Conservation (phyloP, 2,888 invertebrate species). For the Asteroscopus sphinx region DNA sequence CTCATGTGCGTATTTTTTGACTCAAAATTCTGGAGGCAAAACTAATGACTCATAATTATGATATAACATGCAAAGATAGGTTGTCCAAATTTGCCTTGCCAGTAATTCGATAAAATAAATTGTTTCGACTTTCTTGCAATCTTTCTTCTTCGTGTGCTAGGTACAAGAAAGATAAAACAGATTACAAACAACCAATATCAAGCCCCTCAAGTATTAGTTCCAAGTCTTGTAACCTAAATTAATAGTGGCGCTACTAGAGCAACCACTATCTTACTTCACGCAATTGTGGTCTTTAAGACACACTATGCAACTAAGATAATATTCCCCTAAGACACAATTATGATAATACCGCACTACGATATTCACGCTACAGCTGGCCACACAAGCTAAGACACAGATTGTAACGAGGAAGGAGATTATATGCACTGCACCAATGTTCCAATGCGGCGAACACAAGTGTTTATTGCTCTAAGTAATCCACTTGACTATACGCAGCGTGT, state of each 20-base stretch:
- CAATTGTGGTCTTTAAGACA: conserved; percentile 20
- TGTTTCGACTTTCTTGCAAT: too few relatives aligned
- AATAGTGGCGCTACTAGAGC: neutral
- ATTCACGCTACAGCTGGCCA: conserved; percentile 18
- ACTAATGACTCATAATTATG: too few relatives aligned
- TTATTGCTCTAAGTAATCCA: conserved; percentile 15
- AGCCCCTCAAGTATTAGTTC: conserved; percentile 4
- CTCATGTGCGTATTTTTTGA: neutral
- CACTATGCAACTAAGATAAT: conserved; percentile 20
- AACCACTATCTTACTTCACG: neutral
- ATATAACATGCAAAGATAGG: too few relatives aligned
- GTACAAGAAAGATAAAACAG: too few relatives aligned
- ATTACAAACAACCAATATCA: too few relatives aligned
- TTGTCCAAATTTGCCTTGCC: too few relatives aligned
- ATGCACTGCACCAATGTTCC: conserved; percentile 44
- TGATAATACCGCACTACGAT: conserved; percentile 19
- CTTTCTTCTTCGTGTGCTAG: too few relatives aligned
- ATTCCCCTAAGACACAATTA: conserved; percentile 27
- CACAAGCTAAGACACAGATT: conserved; percentile 43
- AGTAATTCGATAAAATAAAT: too few relatives aligned
- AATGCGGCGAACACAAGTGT: conserved; percentile 16
- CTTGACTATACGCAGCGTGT: conserved; percentile 4
- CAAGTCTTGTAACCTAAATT: conserved; percentile 19
- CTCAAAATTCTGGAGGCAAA: too few relatives aligned
- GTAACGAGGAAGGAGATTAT: conserved; percentile 38